Conservation (phyloP, 2,797 vertebrate genomes). For the Bradypodion pumilum region DNA sequence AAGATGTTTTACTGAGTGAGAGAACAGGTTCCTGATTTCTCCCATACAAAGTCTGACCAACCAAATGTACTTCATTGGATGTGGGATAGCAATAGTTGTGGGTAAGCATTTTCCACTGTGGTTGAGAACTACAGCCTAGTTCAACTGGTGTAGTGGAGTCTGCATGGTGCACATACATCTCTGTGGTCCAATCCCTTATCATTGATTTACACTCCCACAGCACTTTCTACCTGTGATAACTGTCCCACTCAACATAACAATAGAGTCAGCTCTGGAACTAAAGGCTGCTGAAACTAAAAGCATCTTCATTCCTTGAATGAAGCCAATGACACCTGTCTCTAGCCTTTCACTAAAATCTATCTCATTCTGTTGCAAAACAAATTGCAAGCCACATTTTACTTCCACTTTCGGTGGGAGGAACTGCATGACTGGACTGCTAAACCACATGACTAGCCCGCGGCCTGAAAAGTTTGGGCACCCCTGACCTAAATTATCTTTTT, state of each 20-base stretch:
- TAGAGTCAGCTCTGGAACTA: background rate
- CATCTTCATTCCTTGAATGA: too few relatives aligned
- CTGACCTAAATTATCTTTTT: slow-evolving; percentile 26
- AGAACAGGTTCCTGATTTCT: background rate
- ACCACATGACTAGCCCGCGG: too few relatives aligned
- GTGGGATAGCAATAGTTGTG: too few relatives aligned
- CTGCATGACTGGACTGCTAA: too few relatives aligned
- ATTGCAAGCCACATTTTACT: too few relatives aligned
- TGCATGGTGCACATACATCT: background rate
- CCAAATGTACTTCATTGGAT: background rate
- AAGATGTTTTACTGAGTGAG: background rate
- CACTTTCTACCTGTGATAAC: background rate
- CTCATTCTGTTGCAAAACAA: too few relatives aligned
- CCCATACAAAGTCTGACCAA: background rate
- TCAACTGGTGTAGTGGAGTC: background rate
- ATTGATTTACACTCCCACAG: background rate
- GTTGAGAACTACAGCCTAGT: background rate
- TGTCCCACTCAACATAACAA: background rate
- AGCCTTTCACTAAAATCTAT: too few relatives aligned
- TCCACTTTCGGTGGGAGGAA: too few relatives aligned
- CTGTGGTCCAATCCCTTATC: background rate
- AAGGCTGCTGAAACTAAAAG: background rate
- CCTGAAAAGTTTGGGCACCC: too few relatives aligned
- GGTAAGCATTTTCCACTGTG: background rate
- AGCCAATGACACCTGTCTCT: too few relatives aligned